phyloP scores from a whole-genome alignment of 2,113 vertebrate genomes.

The Carlito syrichta region DNA sequence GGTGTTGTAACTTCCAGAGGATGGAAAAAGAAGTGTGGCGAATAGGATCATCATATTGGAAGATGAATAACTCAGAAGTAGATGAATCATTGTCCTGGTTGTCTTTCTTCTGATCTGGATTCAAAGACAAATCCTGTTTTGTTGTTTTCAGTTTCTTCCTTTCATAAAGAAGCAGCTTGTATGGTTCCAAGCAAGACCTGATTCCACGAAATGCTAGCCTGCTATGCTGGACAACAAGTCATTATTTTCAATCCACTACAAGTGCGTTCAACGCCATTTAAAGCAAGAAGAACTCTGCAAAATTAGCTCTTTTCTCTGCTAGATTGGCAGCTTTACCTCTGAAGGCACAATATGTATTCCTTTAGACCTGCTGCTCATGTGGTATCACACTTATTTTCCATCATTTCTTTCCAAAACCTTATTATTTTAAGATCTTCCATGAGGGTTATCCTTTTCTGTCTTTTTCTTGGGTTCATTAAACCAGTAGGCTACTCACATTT shows the following conservation, averaged over 20 bases:
- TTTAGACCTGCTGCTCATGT: neutral
- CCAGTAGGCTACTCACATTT: neutral
- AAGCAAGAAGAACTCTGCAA: fast-evolving
- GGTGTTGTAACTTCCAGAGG: fast-evolving
- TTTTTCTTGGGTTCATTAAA: neutral
- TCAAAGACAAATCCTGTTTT: neutral
- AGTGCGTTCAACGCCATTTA: neutral
- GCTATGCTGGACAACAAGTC: neutral
- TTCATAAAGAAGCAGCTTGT: neutral
- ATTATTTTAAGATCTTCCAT: neutral
- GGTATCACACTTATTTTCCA: neutral
- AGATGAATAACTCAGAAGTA: neutral
- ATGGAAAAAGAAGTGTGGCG: neutral
- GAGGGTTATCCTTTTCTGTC: neutral
- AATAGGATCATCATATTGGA: neutral
- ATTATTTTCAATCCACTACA: neutral
- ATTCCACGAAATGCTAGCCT: neutral
- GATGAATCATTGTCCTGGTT: neutral
- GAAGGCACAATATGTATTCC: neutral
- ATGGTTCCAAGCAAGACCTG: neutral
- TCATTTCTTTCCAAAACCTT: neutral
- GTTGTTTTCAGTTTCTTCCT: neutral
- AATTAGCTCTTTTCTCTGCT: neutral
- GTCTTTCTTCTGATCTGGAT: neutral
- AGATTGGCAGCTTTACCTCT: neutral